Base-by-base conservation (phyloP, 2,113 vertebrate genomes). In the Perca flavescens region DNA sequence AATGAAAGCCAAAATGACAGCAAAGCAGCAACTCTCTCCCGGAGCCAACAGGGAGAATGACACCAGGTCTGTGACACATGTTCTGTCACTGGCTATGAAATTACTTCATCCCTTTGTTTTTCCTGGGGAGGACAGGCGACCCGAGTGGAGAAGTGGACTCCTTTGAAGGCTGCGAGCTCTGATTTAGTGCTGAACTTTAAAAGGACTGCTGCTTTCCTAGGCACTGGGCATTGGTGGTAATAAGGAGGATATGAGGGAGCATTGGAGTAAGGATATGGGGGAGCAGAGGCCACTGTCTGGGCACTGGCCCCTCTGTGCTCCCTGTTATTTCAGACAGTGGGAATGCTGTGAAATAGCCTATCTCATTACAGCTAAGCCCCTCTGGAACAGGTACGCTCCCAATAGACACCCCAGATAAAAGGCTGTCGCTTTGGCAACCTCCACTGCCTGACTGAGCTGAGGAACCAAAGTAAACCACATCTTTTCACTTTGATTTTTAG, bases 181-280 rank as follows among this genome's bases (percentile, higher is more conserved):
- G 84, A 87, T 87, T 80, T 85, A 81, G 46, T 74, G 77, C 14
- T 85, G 86, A 87, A 83, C 84, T 91, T 88, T 86, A 83, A 81
- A 85, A 79, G 17, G 46, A 60, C 34, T 40, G 70, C 71, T 14
- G 47, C 63, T 75, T 75, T 86, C 83, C 47, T 36, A 3, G 67
- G 67, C 28, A 21, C 63, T 49, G 36, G 57, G 47, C 49, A 57
- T 62, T 54, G 49, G 31, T 61, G 56, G 71, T 90, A 84, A 86
- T 82, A 83, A 87, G 70, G 34, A 80, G 36, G 64, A 77, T 77
- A 87, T 85, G 62, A 86, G 54, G 61, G 61, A 53, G 64, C 53
- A 74, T 15, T 76, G 82, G 74, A 72, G 67, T 53, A 43, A 70
- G 60, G 76, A 79, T 67, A 58, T 78, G 46, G 60, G 9, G 50